Evolutionary conservation across 2,888 invertebrate species (phyloP).

Genomic region (Romanomermis culicivorax): DNA sequence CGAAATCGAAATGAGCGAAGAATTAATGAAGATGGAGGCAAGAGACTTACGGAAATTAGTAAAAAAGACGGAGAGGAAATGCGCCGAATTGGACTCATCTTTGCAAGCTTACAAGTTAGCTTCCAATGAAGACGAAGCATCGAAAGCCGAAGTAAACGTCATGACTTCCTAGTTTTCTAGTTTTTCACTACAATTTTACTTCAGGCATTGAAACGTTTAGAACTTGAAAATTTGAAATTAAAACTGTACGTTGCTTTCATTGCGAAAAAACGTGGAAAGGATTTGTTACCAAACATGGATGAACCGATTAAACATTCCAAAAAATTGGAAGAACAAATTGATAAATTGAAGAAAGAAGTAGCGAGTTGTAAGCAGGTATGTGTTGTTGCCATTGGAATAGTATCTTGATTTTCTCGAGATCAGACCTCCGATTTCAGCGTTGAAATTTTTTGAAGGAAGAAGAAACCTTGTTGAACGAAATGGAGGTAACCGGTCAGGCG

Average conservation of each 20-base stretch:
- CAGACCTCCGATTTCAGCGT: too few species aligned
- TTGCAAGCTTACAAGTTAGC: not conserved
- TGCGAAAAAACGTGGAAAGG: not conserved
- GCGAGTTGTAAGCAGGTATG: slow-evolving; percentile 45
- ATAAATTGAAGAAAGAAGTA: slow-evolving; percentile 63
- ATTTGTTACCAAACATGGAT: slow-evolving; percentile 38
- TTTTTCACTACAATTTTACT: not conserved
- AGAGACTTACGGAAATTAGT: too few species aligned
- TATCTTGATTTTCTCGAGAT: not conserved
- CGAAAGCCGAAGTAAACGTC: too few species aligned
- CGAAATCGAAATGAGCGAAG: too few species aligned
- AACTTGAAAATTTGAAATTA: not conserved
- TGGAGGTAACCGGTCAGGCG: slow-evolving; percentile 97
- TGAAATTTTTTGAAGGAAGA: slow-evolving; percentile 54
- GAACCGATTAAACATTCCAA: slow-evolving; percentile 81
- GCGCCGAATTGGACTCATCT: not conserved
- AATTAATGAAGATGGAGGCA: too few species aligned
- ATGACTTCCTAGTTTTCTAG: too few species aligned
- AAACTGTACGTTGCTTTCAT: not conserved
- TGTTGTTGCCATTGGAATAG: not conserved
- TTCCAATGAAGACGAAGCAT: not conserved
- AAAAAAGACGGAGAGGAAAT: slow-evolving; percentile 37
- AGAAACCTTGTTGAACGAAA: slow-evolving; percentile 84
- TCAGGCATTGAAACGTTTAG: not conserved
- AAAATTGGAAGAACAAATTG: slow-evolving; percentile 74